Evolutionary conservation across 2,797 vertebrate genomes (phyloP).

Genomic region (Poecile montanus): DNA sequence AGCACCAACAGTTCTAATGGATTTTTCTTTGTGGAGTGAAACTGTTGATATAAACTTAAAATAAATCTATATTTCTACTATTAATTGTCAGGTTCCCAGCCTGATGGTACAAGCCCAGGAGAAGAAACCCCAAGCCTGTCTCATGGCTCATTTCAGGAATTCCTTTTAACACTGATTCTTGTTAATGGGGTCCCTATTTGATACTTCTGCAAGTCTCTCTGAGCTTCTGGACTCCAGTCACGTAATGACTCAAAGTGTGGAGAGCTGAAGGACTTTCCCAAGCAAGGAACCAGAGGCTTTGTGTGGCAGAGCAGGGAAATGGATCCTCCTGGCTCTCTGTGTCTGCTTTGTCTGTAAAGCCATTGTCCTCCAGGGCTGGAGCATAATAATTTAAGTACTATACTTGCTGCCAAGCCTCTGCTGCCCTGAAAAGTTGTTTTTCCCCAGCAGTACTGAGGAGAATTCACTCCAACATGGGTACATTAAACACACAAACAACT

Average conservation of each 20-base stretch:
- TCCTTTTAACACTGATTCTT: neutral
- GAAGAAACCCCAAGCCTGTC: neutral
- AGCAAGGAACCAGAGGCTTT: neutral
- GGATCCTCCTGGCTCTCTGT: neutral
- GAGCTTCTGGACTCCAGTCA: neutral
- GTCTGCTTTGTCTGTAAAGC: neutral
- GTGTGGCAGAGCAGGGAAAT: neutral
- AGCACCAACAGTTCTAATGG: neutral
- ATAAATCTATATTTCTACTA: neutral
- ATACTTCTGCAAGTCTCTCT: neutral
- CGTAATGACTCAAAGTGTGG: accelerated
- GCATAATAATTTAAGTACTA: neutral
- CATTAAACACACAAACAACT: conserved; percentile 6
- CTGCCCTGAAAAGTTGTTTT: neutral
- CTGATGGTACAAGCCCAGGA: neutral
- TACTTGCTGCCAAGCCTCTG: neutral
- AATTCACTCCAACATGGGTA: neutral
- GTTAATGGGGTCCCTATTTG: neutral
- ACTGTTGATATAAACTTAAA: neutral
- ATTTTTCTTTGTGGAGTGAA: neutral
- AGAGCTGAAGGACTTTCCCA: neutral
- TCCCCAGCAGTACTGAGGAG: neutral
- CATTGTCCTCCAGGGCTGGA: neutral
- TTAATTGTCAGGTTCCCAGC: neutral
- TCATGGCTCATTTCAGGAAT: neutral